Percentiles rank a stretch among this genome's conserved stretches.
Evolutionary conservation across 2,113 vertebrate genomes (phyloP).

Genomic region (Piprites chloris): DNA sequence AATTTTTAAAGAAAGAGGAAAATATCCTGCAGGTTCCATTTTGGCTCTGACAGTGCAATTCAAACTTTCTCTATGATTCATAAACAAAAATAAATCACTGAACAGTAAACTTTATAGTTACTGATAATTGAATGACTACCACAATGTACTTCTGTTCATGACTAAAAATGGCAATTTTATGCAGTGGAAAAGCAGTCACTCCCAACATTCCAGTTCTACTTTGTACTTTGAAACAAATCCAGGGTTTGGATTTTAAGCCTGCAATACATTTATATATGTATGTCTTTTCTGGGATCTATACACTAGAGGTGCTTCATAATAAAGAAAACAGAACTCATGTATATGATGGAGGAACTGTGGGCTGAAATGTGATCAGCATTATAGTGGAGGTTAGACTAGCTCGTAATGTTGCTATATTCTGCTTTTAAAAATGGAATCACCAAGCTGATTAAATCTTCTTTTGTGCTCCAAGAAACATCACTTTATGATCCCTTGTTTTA

Average conservation of each 20-base stretch:
- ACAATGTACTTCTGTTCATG: background rate
- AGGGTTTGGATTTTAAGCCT: background rate
- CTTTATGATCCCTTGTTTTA: background rate
- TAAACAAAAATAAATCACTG: background rate
- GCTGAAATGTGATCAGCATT: background rate
- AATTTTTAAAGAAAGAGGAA: background rate
- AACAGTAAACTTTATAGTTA: background rate
- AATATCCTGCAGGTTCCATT: background rate
- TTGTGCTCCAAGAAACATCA: background rate
- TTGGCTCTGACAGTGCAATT: background rate
- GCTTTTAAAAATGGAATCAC: background rate
- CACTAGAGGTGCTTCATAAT: background rate
- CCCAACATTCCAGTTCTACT: background rate
- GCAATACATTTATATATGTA: background rate
- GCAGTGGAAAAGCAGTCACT: accelerated
- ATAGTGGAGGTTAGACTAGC: background rate
- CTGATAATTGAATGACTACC: background rate
- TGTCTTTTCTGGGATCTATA: background rate
- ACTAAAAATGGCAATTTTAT: background rate
- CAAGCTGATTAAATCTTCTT: background rate
- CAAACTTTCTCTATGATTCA: background rate
- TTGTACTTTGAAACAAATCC: background rate
- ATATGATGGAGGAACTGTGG: background rate
- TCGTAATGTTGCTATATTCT: background rate
- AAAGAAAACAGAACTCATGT: background rate